phyloP scores from a whole-genome alignment of 2,888 invertebrate genomes.

The Clanis bilineata region DNA sequence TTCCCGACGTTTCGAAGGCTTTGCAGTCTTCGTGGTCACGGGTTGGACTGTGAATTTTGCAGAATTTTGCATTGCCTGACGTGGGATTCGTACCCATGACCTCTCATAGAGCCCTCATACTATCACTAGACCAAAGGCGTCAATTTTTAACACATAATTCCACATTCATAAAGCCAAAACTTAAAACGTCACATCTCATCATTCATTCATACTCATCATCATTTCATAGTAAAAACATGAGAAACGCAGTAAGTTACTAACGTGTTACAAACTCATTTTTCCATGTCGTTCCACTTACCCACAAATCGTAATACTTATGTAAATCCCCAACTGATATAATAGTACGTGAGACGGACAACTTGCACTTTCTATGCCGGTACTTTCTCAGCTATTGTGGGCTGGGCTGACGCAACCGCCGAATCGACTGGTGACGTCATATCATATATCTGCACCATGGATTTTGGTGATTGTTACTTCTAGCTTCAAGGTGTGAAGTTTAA shows the following conservation, averaged over 20 bases:
- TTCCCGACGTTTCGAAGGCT: no score
- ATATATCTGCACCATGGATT: not conserved
- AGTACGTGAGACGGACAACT: conserved; percentile 72
- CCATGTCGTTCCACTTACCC: conserved; percentile 74
- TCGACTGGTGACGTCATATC: conserved; percentile 28
- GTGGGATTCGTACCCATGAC: no score
- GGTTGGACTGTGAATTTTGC: no score
- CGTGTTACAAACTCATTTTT: conserved; percentile 20
- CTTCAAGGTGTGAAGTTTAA: no score
- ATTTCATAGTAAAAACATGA: not conserved
- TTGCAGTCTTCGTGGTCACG: no score
- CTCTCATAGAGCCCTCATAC: no score
- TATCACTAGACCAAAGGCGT: no score
- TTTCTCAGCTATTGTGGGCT: conserved; percentile 75
- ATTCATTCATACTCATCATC: no score
- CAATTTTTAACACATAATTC: no score
- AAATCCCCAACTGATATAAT: conserved; percentile 76
- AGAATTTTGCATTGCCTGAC: no score
- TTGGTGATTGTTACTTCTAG: not conserved
- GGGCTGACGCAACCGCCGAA: conserved; percentile 54
- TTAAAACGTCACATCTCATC: no score
- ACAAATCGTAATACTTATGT: conserved; percentile 74
- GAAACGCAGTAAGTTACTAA: conserved; percentile 14
- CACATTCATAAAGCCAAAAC: no score
- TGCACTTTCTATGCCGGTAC: conserved; percentile 73